These are phyloP conservation scores for Stenurella melanura DNA, from an alignment of 2,888 invertebrate species.

Conservation along the genomic window DNA sequence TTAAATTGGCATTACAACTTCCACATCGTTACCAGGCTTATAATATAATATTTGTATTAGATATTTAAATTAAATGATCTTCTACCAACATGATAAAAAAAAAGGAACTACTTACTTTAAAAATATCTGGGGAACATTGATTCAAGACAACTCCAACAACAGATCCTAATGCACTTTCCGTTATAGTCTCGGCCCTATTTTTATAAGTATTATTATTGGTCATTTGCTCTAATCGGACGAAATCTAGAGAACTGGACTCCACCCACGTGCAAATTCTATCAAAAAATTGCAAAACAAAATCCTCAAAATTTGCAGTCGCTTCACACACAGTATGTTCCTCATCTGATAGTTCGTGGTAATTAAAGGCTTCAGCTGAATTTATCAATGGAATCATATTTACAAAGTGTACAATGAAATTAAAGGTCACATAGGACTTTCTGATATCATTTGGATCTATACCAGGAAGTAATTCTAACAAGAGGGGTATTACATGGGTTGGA, in stretches of 20 bases:
- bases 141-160: conserved; percentile 82
- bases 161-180: conserved; percentile 82
- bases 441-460: conserved; percentile 94
- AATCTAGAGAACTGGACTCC: conserved; percentile 82
- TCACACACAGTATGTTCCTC: conserved; percentile 85
- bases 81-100: background rate
- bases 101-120: conserved; percentile 69
- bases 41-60: no score
- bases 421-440: conserved; percentile 83
- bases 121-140: conserved; percentile 82
- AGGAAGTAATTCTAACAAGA: conserved; percentile 87
- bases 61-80: no score
- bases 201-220: conserved; percentile 76
- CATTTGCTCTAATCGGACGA: conserved; percentile 80
- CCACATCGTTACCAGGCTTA: no score
- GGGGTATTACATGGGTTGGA: conserved; percentile 86
- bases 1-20: no score
- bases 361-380: conserved; percentile 87
- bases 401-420: conserved; percentile 86
- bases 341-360: conserved; percentile 82
- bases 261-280: conserved; percentile 85
- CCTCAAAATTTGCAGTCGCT: conserved; percentile 90
- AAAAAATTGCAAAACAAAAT: conserved; percentile 90
- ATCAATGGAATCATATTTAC: conserved; percentile 87
- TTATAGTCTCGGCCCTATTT: conserved; percentile 82